These are phyloP conservation scores for Gymnobelideus leadbeateri DNA, from an alignment of 2,113 vertebrate genomes.

Conservation along the genomic window DNA sequence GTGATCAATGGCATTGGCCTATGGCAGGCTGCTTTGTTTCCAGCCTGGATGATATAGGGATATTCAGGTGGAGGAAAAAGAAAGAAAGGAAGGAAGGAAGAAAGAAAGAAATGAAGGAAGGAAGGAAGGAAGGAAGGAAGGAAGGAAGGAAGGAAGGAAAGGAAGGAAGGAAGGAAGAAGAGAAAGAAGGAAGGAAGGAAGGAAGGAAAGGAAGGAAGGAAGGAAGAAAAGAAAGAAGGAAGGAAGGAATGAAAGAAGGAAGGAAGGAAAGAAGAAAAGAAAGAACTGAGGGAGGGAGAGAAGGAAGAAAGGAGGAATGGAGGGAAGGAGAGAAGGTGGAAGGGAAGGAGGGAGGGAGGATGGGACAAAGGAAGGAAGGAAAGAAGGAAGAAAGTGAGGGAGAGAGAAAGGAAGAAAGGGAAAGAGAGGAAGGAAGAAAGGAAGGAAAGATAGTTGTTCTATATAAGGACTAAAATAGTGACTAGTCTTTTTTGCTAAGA, in stretches of 20 bases:
- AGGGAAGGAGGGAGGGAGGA: too few relatives aligned
- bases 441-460: neutral
- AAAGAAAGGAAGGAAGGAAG: accelerated
- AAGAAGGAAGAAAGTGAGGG: neutral
- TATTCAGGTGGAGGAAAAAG: neutral
- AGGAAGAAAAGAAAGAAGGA: too few relatives aligned
- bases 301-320: too few relatives aligned
- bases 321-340: too few relatives aligned
- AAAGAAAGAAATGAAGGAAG: accelerated
- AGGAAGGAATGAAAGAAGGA: accelerated
- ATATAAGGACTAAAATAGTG: neutral
- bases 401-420: neutral
- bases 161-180: too few relatives aligned
- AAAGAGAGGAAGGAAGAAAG: neutral
- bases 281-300: too few relatives aligned
- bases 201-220: too few relatives aligned
- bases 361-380: neutral
- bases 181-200: too few relatives aligned
- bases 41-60: neutral
- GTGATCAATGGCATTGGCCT: neutral
- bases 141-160: too few relatives aligned
- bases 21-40: neutral
- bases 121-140: accelerated
- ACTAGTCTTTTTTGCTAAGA: neutral
- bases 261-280: too few relatives aligned